Percentiles rank a stretch among this genome's conserved stretches.
Conservation (phyloP, 2,113 vertebrate genomes). For the Aegypius monachus region DNA sequence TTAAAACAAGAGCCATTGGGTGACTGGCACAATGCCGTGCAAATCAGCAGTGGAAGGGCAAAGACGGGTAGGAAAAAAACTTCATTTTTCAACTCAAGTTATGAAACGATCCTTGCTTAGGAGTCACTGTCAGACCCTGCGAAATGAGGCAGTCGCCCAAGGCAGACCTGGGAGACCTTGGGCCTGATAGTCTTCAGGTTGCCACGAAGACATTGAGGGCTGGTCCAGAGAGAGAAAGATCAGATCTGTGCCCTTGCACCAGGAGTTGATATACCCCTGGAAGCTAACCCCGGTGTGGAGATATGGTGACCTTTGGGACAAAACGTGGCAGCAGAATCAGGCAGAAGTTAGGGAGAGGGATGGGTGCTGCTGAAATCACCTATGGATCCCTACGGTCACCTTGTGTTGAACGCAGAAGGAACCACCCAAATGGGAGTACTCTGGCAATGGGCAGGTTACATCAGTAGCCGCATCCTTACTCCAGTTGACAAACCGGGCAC, state of each 20-base stretch:
- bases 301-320: background rate
- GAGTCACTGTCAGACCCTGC: background rate
- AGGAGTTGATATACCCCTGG: background rate
- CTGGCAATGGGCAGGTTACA: background rate
- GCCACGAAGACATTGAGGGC: background rate
- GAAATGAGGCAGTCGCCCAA: background rate
- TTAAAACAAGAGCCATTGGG: conserved; percentile 61
- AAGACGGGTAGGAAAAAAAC: conserved; percentile 62
- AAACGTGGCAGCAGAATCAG: background rate
- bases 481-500: background rate
- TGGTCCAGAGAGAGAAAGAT: background rate
- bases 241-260: background rate
- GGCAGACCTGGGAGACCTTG: background rate
- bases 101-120: conserved; percentile 4
- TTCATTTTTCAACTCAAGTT: conserved; percentile 39
- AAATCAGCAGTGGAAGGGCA: conserved; percentile 50
- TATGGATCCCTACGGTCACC: background rate
- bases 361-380: background rate
- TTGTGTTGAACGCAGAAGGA: background rate
- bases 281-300: background rate
- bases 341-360: background rate
- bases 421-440: background rate
- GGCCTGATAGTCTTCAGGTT: background rate
- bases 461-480: background rate
- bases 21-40: conserved; percentile 48